phyloP scores from a whole-genome alignment of 2,113 vertebrate species.

The Oncorhynchus clarkii region DNA sequence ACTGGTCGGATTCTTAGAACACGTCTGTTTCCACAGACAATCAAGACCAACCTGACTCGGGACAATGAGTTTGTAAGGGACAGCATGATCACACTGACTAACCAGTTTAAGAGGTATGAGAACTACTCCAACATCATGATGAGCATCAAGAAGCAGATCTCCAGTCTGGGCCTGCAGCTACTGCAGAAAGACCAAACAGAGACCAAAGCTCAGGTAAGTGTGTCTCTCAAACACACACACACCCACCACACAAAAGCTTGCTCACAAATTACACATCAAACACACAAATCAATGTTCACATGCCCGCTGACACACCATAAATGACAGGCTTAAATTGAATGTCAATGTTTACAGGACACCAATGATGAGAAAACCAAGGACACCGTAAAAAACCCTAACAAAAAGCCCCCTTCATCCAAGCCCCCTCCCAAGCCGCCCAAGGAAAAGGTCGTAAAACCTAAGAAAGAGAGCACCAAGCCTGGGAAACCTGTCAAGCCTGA shows the following conservation, averaged over 20 bases:
- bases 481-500: constrained; percentile 54
- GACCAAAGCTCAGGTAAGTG: constrained; percentile 81
- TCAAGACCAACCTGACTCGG: constrained; percentile 91
- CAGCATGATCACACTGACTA: constrained; percentile 82
- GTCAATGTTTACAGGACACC: constrained; percentile 74
- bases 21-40: constrained; percentile 73
- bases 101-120: constrained; percentile 89
- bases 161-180: constrained; percentile 88
- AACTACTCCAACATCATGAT: constrained; percentile 95
- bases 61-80: constrained; percentile 91
- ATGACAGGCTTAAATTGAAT: constrained; percentile 5
- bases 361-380: constrained; percentile 75
- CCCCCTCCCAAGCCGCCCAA: constrained; percentile 65
- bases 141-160: constrained; percentile 95
- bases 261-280: background rate
- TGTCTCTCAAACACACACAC: constrained; percentile 7
- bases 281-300: background rate
- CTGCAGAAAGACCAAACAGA: constrained; percentile 86
- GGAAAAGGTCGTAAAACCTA: constrained; percentile 85
- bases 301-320: background rate
- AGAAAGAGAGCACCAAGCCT: constrained; percentile 77
- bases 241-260: background rate
- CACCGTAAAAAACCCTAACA: constrained; percentile 61
- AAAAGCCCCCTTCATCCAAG: constrained; percentile 75
- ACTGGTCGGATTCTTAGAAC: background rate